These are phyloP conservation scores for Trilocha varians DNA, from an alignment of 2,888 invertebrate species.

Conservation along the genomic window DNA sequence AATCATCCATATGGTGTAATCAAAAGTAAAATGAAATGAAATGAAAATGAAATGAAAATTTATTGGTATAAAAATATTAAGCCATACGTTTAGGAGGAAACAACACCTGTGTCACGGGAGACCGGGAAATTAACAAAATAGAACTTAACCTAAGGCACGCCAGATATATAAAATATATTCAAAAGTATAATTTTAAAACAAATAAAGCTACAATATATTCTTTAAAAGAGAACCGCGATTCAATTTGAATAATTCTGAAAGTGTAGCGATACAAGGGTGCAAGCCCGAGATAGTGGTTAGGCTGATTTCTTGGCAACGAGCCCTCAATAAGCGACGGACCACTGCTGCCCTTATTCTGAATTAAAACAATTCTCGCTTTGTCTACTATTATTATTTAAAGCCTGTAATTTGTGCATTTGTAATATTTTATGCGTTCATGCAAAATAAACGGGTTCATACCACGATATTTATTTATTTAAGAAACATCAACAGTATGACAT, in stretches of 20 bases:
- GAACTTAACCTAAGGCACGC: too few relatives aligned
- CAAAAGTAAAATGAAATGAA: too few relatives aligned
- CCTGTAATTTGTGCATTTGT: not conserved
- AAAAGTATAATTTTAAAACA: not conserved
- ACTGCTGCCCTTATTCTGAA: conserved; percentile 20
- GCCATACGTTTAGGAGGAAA: too few relatives aligned
- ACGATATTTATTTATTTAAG: too few relatives aligned
- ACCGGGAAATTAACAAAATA: too few relatives aligned
- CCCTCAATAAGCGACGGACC: conserved; percentile 30
- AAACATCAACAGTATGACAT: too few relatives aligned
- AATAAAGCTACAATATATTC: conserved; percentile 2
- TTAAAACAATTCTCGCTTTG: not conserved
- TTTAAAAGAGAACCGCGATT: conserved; percentile 21
- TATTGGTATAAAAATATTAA: too few relatives aligned
- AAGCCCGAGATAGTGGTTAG: conserved; percentile 41
- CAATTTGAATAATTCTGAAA: conserved; percentile 36
- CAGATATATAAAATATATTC: not conserved
- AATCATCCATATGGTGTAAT: too few relatives aligned
- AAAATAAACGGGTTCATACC: too few relatives aligned
- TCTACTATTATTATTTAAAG: not conserved
- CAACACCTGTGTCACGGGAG: too few relatives aligned
- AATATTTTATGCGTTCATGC: too few relatives aligned
- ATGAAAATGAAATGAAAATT: too few relatives aligned
- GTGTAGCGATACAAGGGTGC: conserved; percentile 29
- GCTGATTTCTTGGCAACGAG: conserved; percentile 50